Evolutionary conservation across 2,797 vertebrate species (phyloP).

Genomic region (Phrynocephalus vlangalii): DNA sequence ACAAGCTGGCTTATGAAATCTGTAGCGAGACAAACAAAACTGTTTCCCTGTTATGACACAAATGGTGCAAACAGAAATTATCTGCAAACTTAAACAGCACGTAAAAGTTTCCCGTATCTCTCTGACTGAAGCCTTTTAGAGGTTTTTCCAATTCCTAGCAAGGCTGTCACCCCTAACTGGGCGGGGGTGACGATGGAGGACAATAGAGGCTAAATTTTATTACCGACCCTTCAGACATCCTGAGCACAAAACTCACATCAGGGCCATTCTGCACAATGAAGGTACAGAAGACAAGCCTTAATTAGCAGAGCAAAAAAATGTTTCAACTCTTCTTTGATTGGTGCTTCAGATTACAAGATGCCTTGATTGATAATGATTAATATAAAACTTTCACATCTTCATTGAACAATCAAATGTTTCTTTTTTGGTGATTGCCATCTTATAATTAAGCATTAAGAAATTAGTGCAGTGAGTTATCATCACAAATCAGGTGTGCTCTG

Average conservation of each 20-base stretch:
- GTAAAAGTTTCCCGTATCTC: not conserved
- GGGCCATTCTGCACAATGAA: not conserved
- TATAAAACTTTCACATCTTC: constrained; percentile 42
- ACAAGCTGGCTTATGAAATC: not conserved
- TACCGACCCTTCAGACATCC: constrained; percentile 15
- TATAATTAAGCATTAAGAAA: constrained; percentile 40
- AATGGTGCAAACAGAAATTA: not conserved
- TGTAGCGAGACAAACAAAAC: not conserved
- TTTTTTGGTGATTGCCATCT: constrained; percentile 49
- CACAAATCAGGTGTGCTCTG: constrained; percentile 21
- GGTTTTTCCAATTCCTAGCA: not conserved
- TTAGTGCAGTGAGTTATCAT: constrained; percentile 15
- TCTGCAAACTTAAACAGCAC: not conserved
- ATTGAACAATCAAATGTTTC: constrained; percentile 39
- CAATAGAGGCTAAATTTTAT: constrained; percentile 23
- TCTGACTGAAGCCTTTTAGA: not conserved
- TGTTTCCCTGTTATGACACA: not conserved
- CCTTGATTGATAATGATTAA: constrained; percentile 34
- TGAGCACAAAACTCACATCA: constrained; percentile 20
- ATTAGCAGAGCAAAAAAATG: not conserved
- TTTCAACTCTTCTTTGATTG: constrained; percentile 53
- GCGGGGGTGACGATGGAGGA: not conserved
- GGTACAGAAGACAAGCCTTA: constrained; percentile 27
- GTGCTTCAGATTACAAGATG: constrained; percentile 32
- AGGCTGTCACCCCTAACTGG: not conserved